Base-by-base conservation (phyloP, 2,113 vertebrate genomes). In the Zosterops pallidus region DNA sequence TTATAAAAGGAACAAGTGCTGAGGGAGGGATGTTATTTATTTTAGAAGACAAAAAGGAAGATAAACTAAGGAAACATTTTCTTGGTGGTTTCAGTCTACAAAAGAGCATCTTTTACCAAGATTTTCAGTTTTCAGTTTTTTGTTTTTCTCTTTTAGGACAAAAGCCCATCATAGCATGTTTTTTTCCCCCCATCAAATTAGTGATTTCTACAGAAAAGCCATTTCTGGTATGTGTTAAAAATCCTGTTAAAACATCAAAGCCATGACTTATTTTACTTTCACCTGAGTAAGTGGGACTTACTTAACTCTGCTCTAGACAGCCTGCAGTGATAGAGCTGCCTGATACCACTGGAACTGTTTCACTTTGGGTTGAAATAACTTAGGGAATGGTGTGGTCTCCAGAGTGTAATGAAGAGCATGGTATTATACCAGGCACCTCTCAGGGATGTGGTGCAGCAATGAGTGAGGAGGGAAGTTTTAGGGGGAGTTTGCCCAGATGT, bases 361-460 rank as follows among this genome's bases (percentile, higher is more conserved):
- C 9, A 11, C 33, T 83, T 85, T 8, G 25, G 9, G 20, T 31
- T 62, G 50, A 70, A 74, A 33, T 31, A 39, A 19, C 1, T 0
- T 33, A 14, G 24, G 70, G 53, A 44, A 23, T 20, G 11, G 6
- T 31, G 33, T 24, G 26, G 14, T 16, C 26, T 84, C 55, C 44
- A 39, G 20, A 74, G 59, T 11, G 39, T 53, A 37, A 24, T 47
- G 53, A 55, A 59, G 50, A 52, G 13, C 31, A 3, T 22, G 4
- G 14, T 6, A 0, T 2, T 21, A 6, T 1, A 1, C 60, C 55
- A 19, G 35, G 24, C 82, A 23, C 21, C 9, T 62, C 60, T 85
- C 1, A 1, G 60, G 41, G 6, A 19, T 31, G 39, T 3, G 39
- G 7, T 42, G 33, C 60, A 50, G 39, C 39, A 59, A 14, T 1